Conservation (phyloP, 92 coral and sea anemone genomes). For the Metridium senile region DNA sequence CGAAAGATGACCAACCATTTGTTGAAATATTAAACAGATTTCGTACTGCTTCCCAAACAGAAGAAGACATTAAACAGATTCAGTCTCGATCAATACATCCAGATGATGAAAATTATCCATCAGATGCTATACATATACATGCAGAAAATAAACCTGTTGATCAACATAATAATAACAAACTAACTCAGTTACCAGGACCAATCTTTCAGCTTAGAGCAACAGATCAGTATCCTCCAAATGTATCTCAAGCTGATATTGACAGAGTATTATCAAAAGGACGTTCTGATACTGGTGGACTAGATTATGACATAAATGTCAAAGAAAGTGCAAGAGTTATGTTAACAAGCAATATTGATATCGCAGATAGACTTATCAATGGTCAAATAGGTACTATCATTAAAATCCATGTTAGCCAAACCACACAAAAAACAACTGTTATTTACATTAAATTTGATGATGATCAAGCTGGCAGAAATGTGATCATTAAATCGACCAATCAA, state of each 20-base stretch:
- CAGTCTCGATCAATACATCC: constrained; percentile 38
- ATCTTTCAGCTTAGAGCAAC: constrained; percentile 18
- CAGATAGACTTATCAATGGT: constrained; percentile 48
- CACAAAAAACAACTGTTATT: constrained; percentile 38
- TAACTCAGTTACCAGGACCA: constrained; percentile 26
- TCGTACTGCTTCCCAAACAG: constrained; percentile 59
- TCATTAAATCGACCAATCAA: constrained; percentile 21
- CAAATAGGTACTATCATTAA: constrained; percentile 66
- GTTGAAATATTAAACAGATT: constrained; percentile 71
- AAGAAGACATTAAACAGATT: constrained; percentile 51
- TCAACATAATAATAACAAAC: constrained; percentile 29
- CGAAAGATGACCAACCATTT: constrained; percentile 66
- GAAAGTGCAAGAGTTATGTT: constrained; percentile 67
- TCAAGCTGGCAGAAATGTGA: constrained; percentile 47
- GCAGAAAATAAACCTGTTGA: not conserved
- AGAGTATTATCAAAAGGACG: constrained; percentile 51
- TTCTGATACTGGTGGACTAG: constrained; percentile 74
- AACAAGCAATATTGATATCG: constrained; percentile 9
- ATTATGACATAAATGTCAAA: constrained; percentile 50
- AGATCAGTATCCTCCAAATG: constrained; percentile 47
- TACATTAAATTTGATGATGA: constrained; percentile 73
- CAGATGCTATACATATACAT: not conserved
- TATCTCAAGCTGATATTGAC: constrained; percentile 43
- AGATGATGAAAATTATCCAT: constrained; percentile 16
- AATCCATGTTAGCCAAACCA: constrained; percentile 28